A percentile compares a stretch with the other conserved stretches of the same genome.
Conservation (phyloP, 2,888 invertebrate species). For the Trichogramma evanescens region DNA sequence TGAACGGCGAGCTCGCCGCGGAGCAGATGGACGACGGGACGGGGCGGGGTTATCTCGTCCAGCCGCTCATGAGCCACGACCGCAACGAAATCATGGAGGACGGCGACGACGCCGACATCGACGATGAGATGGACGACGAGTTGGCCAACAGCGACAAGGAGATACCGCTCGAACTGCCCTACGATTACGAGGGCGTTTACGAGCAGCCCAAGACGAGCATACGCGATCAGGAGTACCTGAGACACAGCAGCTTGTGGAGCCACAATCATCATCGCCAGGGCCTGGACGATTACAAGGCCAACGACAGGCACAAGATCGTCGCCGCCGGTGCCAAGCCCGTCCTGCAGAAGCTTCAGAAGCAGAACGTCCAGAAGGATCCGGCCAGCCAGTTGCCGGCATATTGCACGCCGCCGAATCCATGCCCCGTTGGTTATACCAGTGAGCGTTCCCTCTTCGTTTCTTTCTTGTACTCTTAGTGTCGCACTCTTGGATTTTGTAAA, state of each 20-base stretch:
- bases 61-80: no score
- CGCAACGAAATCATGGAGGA: background rate
- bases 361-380: constrained; percentile 70
- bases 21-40: no score
- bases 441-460: constrained; percentile 25
- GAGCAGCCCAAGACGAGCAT: constrained; percentile 66
- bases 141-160: constrained; percentile 37
- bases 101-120: constrained; percentile 52
- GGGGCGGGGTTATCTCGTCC: no score
- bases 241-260: constrained; percentile 69
- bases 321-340: background rate
- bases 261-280: constrained; percentile 62
- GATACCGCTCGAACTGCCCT: constrained; percentile 43
- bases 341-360: background rate
- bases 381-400: constrained; percentile 93
- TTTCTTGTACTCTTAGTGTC: background rate
- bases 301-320: constrained; percentile 42
- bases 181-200: constrained; percentile 68
- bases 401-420: constrained; percentile 98
- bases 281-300: constrained; percentile 18
- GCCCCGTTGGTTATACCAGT: constrained; percentile 89
- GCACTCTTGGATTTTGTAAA: background rate
- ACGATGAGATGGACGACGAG: constrained; percentile 57
- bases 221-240: constrained; percentile 80
- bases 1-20: constrained; percentile 68